Evolutionary conservation across 2,888 invertebrate species (phyloP).

Genomic region (Amblyjoppa fuscipennis): DNA sequence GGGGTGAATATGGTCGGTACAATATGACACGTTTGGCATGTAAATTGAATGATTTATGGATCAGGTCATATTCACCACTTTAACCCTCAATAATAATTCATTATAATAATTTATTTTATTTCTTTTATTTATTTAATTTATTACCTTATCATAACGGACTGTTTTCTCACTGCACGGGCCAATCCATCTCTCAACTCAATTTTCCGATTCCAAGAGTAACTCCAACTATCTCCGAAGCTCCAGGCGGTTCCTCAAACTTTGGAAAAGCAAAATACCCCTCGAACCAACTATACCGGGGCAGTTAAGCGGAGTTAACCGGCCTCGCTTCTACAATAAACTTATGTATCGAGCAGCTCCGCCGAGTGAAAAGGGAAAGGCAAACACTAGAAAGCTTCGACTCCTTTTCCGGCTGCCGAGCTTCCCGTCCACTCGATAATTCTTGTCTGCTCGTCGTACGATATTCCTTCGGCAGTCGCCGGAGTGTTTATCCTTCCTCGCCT

Average conservation of each 20-base stretch:
- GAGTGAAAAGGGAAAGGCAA: constrained; percentile 29
- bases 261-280: constrained; percentile 8
- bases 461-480: constrained; percentile 4
- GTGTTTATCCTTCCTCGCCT: constrained; percentile 6
- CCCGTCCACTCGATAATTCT: constrained; percentile 19
- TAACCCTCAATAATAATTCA: no score
- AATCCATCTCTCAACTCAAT: neutral
- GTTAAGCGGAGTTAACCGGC: constrained; percentile 6
- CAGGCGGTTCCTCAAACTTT: neutral
- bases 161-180: neutral
- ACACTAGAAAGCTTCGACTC: constrained; percentile 14
- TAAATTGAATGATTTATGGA: no score
- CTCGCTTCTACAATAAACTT: constrained; percentile 29
- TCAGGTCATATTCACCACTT: no score
- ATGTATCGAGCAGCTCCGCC: constrained; percentile 14
- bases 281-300: neutral
- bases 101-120: neutral
- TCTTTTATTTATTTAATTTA: neutral
- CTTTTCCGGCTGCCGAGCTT: constrained; percentile 13
- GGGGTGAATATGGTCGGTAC: no score
- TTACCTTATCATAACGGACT: neutral
- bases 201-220: neutral
- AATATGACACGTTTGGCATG: no score
- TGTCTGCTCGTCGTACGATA: constrained; percentile 19
- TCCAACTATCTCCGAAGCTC: neutral